Conservation (phyloP, 23 tunicate species). For the Phallusia fumigata region DNA sequence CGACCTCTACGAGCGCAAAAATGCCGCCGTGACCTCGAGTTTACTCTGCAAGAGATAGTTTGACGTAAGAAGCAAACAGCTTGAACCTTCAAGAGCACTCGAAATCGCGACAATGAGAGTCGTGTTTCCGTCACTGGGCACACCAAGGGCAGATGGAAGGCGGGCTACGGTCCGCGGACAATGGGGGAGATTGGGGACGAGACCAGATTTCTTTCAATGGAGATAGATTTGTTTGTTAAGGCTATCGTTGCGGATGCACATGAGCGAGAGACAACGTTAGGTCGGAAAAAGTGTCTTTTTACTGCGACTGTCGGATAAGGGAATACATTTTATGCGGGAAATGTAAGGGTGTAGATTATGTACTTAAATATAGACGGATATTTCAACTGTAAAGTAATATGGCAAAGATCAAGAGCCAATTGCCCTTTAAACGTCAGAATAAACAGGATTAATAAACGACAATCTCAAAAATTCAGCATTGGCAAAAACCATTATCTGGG, state of each 20-base stretch:
- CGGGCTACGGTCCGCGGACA: neutral
- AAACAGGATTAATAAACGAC: no score
- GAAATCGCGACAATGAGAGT: neutral
- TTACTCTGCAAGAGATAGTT: neutral
- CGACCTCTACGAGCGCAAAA: neutral
- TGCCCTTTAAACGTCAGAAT: no score
- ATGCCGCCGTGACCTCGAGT: neutral
- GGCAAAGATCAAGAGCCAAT: no score
- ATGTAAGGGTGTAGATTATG: no score
- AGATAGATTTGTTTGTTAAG: neutral
- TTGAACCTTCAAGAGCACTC: conserved; percentile 3
- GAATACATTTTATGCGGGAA: no score
- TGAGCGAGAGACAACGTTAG: no score
- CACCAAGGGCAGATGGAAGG: neutral
- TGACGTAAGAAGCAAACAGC: neutral
- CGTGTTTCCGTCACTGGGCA: neutral
- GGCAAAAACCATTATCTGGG: no score
- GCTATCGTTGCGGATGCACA: neutral
- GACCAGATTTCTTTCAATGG: neutral
- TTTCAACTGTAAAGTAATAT: no score
- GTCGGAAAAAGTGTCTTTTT: no score
- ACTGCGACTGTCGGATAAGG: no score
- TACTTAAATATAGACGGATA: no score
- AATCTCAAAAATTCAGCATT: no score
- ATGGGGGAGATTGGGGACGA: neutral